Conservation (phyloP, 2,888 invertebrate genomes). For the Scaptomyza tumidula region DNA sequence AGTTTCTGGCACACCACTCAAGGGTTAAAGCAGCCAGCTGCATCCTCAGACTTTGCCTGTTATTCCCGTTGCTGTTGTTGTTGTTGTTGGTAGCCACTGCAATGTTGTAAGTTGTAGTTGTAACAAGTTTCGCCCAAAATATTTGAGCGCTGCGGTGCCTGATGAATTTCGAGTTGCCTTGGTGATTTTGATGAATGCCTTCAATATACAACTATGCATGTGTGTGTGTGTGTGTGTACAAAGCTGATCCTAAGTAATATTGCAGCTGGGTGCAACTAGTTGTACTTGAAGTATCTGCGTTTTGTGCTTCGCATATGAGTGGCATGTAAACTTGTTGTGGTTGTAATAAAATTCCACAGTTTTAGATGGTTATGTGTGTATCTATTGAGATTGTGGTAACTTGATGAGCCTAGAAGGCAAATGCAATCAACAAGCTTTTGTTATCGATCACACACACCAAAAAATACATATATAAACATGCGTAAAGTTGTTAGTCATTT, state of each 20-base stretch:
- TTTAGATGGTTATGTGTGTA: slow-evolving; percentile 6
- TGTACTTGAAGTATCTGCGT: slow-evolving; percentile 22
- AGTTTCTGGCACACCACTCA: slow-evolving; percentile 71
- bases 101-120: slow-evolving; percentile 53
- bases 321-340: slow-evolving; percentile 67
- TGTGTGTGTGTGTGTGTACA: slow-evolving; percentile 29
- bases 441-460: slow-evolving; percentile 11
- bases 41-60: slow-evolving; percentile 44
- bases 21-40: slow-evolving; percentile 63
- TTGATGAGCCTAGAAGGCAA: slow-evolving; percentile 7
- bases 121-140: slow-evolving; percentile 65
- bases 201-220: slow-evolving; percentile 51
- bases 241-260: slow-evolving; percentile 54
- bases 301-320: slow-evolving; percentile 43
- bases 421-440: slow-evolving; percentile 1
- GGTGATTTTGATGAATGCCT: slow-evolving; percentile 77
- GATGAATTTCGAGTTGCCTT: slow-evolving; percentile 71
- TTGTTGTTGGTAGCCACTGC: slow-evolving; percentile 20
- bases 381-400: slow-evolving; percentile 30
- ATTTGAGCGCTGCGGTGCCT: slow-evolving; percentile 53
- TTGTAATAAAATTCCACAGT: slow-evolving; percentile 61
- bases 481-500: neutral
- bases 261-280: slow-evolving; percentile 48
- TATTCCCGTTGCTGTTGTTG: neutral
- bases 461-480: neutral